Base-by-base conservation (phyloP, 1,140 invertebrate species). In the Drusus annulatus region DNA sequence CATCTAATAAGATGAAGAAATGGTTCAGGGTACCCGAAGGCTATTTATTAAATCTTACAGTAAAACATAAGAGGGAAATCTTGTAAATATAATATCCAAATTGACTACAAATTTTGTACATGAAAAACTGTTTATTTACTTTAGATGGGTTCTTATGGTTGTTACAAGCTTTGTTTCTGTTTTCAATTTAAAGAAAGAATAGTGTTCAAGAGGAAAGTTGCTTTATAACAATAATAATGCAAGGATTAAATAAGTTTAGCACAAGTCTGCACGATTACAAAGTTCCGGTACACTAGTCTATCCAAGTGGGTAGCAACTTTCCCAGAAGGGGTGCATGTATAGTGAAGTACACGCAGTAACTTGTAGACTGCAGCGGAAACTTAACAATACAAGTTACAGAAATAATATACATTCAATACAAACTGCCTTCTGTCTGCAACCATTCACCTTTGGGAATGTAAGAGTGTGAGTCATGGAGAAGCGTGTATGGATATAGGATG, bases 121-220 rank as follows among this genome's bases (percentile, higher is more conserved):
- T 80, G 79, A 81, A 79, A 81, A 81, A 81, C 56, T 75, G 76
- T 81, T 81, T 81, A 79, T 81, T 74, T 73, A 79, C 54, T 81
- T 81, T 81, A 50, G 45, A 81, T 81, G 68, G 25, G 69, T 78
- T 78, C 60, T 78, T 78, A 78, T 74, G 51, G 36, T 81, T 78
- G 74, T 81, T 81, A 81, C 80, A 81, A 81, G 80, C 76, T 69
- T 81, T 81, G 28, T 76, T 78, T 78, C 65, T 50, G 51, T 17
- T 78, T 78, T 81, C 56, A 56, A 28, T 63, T 54, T n/a, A 58
- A 76, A 69, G 73, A 71, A 77, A 36, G 8, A 71, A 76, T 62
- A 65, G 45, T 76, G 54, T 54, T 62, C 45, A 62, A 50, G 28
- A 78, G 76, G 81, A 82, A 82, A 82, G 81, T 78, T 78, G 81